Evolutionary conservation across 1,140 invertebrate species (phyloP), one percentile per base, ranked within the genome.

Genomic region (Formica exsecta): DNA sequence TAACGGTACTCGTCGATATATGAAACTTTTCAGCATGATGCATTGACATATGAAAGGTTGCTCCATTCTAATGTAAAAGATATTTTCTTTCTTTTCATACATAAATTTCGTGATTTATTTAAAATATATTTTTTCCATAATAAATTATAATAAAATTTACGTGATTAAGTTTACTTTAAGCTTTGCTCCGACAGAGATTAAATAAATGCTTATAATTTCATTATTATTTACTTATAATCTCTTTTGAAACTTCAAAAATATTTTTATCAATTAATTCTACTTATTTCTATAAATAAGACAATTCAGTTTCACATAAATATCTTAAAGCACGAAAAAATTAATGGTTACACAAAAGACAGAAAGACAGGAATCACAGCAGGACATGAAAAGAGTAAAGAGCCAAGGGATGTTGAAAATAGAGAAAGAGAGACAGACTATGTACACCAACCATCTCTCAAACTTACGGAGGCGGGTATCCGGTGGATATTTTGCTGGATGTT

Each of bases 401-500:
- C 13, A 29, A 51, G 29, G 38, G 74, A 13, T 61, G 16, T 22
- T 19, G 48, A 13, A 74, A 70, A 57, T 41, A 61, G 62, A 66
- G 51, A 61, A 44, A 51, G 44, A 29, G 44, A 32, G 16, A 6
- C 25, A 44, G n/a, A 6, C 25, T 41, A 54, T 77, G 74, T 61
- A 84, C 64, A 66, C 54, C 44, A 85, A 62, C 85, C 84, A 88
- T 91, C 84, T 88, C 84, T 90, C 88, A 90, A 86, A 91, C 88
- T 89, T 89, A 88, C 79, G 86, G 57, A 87, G 87, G 68, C 83
- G 76, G 59, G 64, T 85, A 88, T 90, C 86, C 88, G 76, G 88
- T 89, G 80, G 88, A 90, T 91, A 91, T 90, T 89, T 92, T 87
- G 85, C 86, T 86, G 68, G 87, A 88, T 89, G 91, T 92, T 91